A percentile compares a stretch with the other conserved stretches of the same genome.
phyloP scores from a whole-genome alignment of 2,113 vertebrate species.

The Puma concolor region DNA sequence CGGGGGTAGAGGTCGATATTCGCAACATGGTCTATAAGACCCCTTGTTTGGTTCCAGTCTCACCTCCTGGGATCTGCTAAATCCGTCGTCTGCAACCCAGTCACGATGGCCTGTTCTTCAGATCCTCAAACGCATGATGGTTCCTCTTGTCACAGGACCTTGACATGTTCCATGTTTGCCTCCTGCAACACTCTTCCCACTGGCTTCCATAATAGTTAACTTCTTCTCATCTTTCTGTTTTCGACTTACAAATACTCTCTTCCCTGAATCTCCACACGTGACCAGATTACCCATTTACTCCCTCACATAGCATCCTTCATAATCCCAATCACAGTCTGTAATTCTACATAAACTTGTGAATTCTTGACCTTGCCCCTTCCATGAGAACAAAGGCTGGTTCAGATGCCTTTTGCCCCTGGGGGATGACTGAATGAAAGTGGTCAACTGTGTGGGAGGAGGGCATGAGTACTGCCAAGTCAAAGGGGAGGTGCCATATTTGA shows the following conservation, averaged over 20 bases:
- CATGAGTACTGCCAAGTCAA: neutral
- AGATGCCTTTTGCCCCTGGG: neutral
- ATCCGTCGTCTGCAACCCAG: neutral
- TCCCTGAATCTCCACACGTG: neutral
- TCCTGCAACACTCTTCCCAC: neutral
- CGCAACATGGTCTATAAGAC: no score
- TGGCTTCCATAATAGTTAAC: neutral
- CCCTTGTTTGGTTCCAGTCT: neutral
- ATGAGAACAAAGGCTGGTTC: neutral
- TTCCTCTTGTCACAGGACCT: neutral
- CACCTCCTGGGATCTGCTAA: neutral
- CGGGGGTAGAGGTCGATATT: neutral
- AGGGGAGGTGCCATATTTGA: neutral
- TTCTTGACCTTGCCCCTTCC: neutral
- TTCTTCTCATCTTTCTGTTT: neutral
- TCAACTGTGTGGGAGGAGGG: neutral
- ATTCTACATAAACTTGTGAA: neutral
- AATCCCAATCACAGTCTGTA: neutral
- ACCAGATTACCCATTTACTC: neutral
- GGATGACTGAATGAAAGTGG: neutral
- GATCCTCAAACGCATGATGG: neutral
- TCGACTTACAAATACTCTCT: neutral
- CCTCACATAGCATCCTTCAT: neutral
- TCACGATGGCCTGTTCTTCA: neutral
- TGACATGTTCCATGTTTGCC: no score